Evolutionary conservation across 2,888 invertebrate species (phyloP).

Genomic region (Limenitis camilla): DNA sequence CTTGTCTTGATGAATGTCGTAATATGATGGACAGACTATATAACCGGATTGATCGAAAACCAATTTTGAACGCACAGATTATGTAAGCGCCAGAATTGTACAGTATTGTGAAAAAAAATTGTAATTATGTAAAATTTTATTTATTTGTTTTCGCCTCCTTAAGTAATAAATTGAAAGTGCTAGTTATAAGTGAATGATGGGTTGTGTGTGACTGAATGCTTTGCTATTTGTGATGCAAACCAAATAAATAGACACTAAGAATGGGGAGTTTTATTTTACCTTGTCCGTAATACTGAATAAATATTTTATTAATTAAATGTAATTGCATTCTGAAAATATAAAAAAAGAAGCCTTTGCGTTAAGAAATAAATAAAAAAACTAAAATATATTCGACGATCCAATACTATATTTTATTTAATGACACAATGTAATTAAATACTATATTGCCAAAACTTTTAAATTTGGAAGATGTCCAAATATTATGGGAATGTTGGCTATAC

Average conservation of each 20-base stretch:
- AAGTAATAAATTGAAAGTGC: conserved; percentile 22
- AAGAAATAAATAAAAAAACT: no score
- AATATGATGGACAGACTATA: no score
- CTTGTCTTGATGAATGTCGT: no score
- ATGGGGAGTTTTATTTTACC: conserved; percentile 20
- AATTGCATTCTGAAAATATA: no score
- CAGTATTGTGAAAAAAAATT: conserved; percentile 29
- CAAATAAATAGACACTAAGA: conserved; percentile 55
- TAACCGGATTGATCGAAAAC: conserved; percentile 11
- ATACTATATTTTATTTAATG: no score
- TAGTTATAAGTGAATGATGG: conserved; percentile 25
- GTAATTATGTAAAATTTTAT: conserved; percentile 42
- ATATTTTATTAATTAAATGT: no score
- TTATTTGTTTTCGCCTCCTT: conserved; percentile 22
- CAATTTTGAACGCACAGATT: conserved; percentile 21
- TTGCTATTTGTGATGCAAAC: conserved; percentile 52
- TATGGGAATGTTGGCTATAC: no score
- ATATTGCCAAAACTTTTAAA: no score
- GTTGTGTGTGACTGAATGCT: conserved; percentile 24
- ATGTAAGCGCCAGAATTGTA: background rate
- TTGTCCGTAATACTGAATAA: background rate
- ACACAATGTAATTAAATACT: no score
- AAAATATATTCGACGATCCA: no score
- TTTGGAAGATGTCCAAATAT: no score
- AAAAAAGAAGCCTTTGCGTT: no score